Evolutionary conservation across 2,113 vertebrate genomes (phyloP).

Genomic region (Tyto alba): DNA sequence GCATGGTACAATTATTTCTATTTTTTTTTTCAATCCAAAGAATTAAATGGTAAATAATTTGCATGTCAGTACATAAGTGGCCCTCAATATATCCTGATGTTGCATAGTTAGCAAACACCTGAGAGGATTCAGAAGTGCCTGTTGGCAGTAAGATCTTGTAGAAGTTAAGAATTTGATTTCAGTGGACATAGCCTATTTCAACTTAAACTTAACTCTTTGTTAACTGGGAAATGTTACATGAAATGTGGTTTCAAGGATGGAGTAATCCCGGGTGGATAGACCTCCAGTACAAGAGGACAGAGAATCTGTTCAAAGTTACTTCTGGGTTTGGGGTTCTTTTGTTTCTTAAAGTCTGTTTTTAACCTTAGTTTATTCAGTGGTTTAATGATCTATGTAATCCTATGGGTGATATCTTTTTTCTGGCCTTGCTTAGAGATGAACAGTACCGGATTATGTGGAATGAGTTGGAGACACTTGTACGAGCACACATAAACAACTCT

Average conservation of each 20-base stretch:
- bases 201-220: background rate
- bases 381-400: too few species aligned
- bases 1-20: background rate
- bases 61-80: background rate
- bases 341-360: background rate
- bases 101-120: background rate
- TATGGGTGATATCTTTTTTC: fast-evolving
- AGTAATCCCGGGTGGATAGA: background rate
- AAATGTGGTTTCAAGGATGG: background rate
- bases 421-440: constrained; percentile 79
- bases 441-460: constrained; percentile 99
- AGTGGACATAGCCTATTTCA: background rate
- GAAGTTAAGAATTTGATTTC: background rate
- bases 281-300: background rate
- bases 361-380: background rate
- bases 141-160: background rate
- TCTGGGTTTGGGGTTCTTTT: background rate
- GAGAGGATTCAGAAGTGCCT: background rate
- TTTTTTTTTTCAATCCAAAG: background rate
- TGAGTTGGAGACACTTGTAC: constrained; percentile 95
- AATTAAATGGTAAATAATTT: background rate
- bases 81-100: background rate
- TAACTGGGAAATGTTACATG: background rate
- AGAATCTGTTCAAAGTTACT: background rate
- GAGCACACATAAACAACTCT: constrained; percentile 86